phyloP scores from a whole-genome alignment of 35 echinoderm and acorn worm genomes.

The Ophioderma brevispina region DNA sequence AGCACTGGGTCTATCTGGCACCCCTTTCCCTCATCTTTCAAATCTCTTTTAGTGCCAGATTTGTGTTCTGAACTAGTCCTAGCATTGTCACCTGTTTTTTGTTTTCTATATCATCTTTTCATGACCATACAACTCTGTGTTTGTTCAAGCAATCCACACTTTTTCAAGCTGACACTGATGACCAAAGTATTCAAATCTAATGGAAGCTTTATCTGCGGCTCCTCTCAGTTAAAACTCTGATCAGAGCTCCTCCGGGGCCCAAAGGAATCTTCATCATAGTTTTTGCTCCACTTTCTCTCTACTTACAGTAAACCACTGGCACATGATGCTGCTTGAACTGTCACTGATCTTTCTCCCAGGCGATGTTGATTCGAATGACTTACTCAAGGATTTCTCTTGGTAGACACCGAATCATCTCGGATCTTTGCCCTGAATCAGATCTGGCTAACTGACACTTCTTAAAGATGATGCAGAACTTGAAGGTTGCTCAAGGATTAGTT shows the following conservation, averaged over 20 bases:
- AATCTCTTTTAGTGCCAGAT: background rate
- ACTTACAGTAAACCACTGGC: background rate
- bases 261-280: constrained; percentile 26
- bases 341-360: background rate
- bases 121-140: background rate
- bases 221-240: background rate
- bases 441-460: background rate
- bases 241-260: background rate
- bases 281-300: constrained; percentile 11
- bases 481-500: background rate
- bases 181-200: constrained; percentile 10
- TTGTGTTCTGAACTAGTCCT: background rate
- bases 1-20: background rate
- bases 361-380: background rate
- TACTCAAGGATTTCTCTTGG: background rate
- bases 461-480: background rate
- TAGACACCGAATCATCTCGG: background rate
- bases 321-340: background rate
- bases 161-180: background rate
- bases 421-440: background rate
- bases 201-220: constrained; percentile 32
- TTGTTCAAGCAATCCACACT: background rate
- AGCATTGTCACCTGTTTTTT: background rate
- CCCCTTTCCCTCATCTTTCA: background rate
- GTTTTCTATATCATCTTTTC: constrained; percentile 18